Conservation (phyloP, 2,888 invertebrate species). For the Lasioglossum morio region DNA sequence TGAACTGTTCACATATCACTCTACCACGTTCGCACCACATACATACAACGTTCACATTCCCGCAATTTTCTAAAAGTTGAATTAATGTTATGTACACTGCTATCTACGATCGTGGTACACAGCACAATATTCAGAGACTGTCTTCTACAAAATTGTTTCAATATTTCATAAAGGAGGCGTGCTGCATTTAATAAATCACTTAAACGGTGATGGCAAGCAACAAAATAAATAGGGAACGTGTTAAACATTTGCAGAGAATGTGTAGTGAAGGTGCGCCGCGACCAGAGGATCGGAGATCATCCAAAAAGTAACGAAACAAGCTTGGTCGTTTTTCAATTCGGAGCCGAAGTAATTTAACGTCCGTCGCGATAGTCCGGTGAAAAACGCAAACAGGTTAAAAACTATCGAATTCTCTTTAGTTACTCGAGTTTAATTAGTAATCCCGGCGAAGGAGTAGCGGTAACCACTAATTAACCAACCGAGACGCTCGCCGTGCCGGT, state of each 20-base stretch:
- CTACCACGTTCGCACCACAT: too few species aligned
- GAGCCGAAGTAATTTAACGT: not conserved
- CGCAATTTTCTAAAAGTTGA: not conserved
- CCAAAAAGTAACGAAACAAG: not conserved
- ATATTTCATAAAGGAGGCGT: not conserved
- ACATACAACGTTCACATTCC: too few species aligned
- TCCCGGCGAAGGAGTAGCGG: conserved; percentile 27
- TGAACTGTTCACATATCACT: not conserved
- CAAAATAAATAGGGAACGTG: not conserved
- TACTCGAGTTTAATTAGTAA: conserved; percentile 32
- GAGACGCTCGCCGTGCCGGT: not conserved
- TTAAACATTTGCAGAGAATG: not conserved
- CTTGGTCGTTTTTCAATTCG: not conserved
- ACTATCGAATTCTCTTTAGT: conserved; percentile 8
- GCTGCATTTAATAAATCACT: not conserved
- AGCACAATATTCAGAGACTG: not conserved
- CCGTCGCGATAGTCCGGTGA: not conserved
- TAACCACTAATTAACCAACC: conserved; percentile 40
- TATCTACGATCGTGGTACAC: not conserved
- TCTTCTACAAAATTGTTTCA: not conserved
- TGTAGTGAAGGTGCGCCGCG: not conserved
- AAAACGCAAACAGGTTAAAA: not conserved
- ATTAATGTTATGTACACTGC: too few species aligned
- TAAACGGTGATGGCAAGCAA: not conserved
- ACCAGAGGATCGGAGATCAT: not conserved